phyloP scores from a whole-genome alignment of 2,888 invertebrate species.

The Cinara cedri region DNA sequence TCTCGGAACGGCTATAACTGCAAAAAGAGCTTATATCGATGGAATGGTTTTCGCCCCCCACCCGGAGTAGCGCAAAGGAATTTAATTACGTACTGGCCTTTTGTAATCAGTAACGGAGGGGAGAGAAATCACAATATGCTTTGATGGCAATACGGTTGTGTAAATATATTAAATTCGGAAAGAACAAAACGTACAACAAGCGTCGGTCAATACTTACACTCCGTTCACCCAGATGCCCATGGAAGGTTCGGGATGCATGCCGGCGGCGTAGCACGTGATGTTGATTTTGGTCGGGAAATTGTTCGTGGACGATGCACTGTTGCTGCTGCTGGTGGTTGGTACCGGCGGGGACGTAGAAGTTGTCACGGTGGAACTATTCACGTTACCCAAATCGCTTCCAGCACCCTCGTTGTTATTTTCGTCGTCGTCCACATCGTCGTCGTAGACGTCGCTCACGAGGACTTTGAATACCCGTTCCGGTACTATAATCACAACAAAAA shows the following conservation, averaged over 20 bases:
- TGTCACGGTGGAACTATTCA: neutral
- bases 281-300: slow-evolving; percentile 38
- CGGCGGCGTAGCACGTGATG: slow-evolving; percentile 45
- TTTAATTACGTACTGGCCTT: no score
- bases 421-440: slow-evolving; percentile 43
- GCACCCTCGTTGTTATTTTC: slow-evolving; percentile 11
- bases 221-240: slow-evolving; percentile 52
- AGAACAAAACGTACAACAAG: neutral
- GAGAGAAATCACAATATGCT: no score
- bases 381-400: neutral
- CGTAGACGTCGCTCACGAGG: slow-evolving; percentile 9
- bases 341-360: neutral
- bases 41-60: no score
- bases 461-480: slow-evolving; percentile 47
- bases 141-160: no score
- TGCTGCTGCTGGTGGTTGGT: neutral
- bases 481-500: neutral
- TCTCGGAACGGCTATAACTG: no score
- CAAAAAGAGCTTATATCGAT: no score
- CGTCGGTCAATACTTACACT: slow-evolving; percentile 14
- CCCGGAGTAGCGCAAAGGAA: no score
- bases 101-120: no score
- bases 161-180: no score
- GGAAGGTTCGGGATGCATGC: slow-evolving; percentile 44
- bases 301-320: neutral